These are phyloP conservation scores for Eriosoma lanigerum DNA, from an alignment of 1,140 invertebrate species.

Conservation along the genomic window DNA sequence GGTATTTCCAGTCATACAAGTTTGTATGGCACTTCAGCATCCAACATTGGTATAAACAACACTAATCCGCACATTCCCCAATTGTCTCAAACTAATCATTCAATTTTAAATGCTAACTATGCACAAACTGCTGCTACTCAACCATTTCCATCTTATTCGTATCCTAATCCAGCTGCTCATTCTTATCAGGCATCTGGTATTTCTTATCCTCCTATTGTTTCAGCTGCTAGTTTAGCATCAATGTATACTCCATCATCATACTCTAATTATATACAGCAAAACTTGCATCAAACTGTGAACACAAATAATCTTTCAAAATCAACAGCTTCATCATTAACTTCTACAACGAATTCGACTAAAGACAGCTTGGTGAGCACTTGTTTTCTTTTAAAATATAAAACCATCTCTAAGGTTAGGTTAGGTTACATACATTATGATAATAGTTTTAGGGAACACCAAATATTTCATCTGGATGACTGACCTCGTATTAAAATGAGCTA, in stretches of 20 bases:
- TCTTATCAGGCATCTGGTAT: slow-evolving; percentile 47
- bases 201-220: slow-evolving; percentile 37
- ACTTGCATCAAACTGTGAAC: slow-evolving; percentile 38
- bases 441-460: too few relatives aligned
- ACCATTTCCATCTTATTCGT: slow-evolving; percentile 30
- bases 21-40: slow-evolving; percentile 40
- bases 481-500: too few relatives aligned
- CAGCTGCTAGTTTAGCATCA: slow-evolving; percentile 41
- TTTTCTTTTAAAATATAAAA: too few relatives aligned
- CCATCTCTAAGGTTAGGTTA: too few relatives aligned
- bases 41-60: slow-evolving; percentile 39
- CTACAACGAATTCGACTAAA: slow-evolving; percentile 38
- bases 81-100: slow-evolving; percentile 45
- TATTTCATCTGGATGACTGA: too few relatives aligned
- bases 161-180: slow-evolving; percentile 28
- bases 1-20: slow-evolving; percentile 33
- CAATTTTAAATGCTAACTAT: slow-evolving; percentile 49
- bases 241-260: slow-evolving; percentile 41
- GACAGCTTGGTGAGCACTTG: slow-evolving; percentile 37
- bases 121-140: slow-evolving; percentile 29
- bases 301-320: slow-evolving; percentile 41
- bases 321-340: slow-evolving; percentile 17
- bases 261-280: slow-evolving; percentile 47
- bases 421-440: too few relatives aligned
- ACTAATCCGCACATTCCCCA: slow-evolving; percentile 45